Evolutionary conservation across 2,113 vertebrate species (phyloP).

Genomic region (Zosterops pallidus): DNA sequence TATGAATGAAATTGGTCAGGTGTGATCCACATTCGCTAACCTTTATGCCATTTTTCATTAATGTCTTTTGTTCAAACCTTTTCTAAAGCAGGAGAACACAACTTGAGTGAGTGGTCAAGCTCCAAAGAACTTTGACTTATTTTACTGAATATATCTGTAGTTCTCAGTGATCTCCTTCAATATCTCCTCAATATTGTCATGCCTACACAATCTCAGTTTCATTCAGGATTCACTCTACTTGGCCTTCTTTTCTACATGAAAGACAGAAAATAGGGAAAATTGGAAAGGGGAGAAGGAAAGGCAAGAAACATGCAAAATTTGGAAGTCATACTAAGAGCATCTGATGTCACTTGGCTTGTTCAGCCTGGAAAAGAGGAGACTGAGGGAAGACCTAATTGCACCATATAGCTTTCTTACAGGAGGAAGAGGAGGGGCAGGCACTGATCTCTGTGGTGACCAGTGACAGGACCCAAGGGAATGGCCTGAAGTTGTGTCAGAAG

Average conservation of each 20-base stretch:
- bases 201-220: background rate
- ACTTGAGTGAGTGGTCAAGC: background rate
- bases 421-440: background rate
- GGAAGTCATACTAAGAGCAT: background rate
- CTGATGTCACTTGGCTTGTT: background rate
- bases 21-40: background rate
- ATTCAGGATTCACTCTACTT: background rate
- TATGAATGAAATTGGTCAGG: background rate
- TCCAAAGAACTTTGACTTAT: background rate
- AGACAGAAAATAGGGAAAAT: background rate
- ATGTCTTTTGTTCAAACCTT: background rate
- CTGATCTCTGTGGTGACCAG: background rate
- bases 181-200: background rate
- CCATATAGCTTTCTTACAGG: background rate
- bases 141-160: background rate
- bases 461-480: background rate
- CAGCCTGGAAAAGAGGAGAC: background rate
- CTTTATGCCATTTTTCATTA: background rate
- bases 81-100: background rate
- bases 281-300: background rate
- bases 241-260: background rate
- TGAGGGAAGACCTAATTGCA: background rate
- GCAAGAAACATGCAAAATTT: background rate
- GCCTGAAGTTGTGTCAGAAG: background rate
- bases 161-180: background rate